A percentile compares a stretch with the other conserved stretches of the same genome.
These are phyloP conservation scores for Rhabditophanes sp. DNA, from an alignment of 2,888 invertebrate species.

Conservation along the genomic window DNA sequence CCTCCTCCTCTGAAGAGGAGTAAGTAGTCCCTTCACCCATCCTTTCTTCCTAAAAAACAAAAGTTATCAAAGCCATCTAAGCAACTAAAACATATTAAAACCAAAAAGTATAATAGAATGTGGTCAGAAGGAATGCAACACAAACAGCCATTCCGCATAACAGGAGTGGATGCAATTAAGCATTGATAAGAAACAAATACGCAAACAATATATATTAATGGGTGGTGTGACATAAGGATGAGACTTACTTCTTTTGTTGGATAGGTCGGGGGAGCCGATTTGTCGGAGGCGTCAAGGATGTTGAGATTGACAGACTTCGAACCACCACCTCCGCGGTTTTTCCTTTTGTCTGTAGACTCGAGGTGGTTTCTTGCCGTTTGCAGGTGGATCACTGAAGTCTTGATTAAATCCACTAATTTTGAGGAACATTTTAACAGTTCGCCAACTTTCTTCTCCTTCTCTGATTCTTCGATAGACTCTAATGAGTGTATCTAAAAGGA, in stretches of 20 bases:
- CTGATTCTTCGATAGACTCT: too few species aligned
- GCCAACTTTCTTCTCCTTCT: conserved; percentile 47
- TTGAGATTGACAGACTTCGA: too few species aligned
- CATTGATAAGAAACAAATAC: neutral
- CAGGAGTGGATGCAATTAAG: conserved; percentile 1
- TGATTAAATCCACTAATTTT: conserved; percentile 1
- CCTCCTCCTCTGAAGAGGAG: too few species aligned
- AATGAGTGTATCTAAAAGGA: too few species aligned
- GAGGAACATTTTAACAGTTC: neutral
- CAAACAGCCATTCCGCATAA: neutral
- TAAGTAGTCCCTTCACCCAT: too few species aligned
- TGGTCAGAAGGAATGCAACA: neutral
- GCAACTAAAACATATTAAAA: conserved; percentile 3
- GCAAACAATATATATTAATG: neutral
- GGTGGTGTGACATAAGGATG: neutral
- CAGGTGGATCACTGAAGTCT: conserved; percentile 64
- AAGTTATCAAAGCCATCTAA: too few species aligned
- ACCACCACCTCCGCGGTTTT: too few species aligned
- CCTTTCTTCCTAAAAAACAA: too few species aligned
- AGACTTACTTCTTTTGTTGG: neutral
- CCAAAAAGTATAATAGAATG: conserved; percentile 2
- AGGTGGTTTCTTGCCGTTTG: conserved; percentile 18
- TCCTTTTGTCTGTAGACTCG: too few species aligned
- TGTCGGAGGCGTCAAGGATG: neutral
- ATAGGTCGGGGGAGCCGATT: neutral